Base-by-base conservation (phyloP, 1,140 invertebrate species). In the Notospermus geniculatus region DNA sequence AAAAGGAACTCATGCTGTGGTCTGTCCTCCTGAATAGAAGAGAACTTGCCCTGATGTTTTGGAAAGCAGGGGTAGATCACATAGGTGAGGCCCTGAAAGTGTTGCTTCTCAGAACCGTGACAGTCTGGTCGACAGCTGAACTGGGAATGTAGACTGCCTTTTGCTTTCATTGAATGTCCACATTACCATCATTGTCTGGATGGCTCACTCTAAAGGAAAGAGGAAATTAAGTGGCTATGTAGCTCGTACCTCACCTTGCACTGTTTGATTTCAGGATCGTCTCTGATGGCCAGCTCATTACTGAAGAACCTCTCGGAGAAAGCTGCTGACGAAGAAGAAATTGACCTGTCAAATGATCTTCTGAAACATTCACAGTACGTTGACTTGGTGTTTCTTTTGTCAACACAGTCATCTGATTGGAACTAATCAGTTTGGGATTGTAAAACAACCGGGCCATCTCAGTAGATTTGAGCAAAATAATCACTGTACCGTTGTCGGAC, bases 1-100 rank as follows among this genome's bases (percentile, higher is more conserved):
- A 76, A 36, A 67, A 65, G 50, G 73, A 81, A 41, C 66, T 81
- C 41, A 77, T 81, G 65, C 29, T 80, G 0, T 80, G 77, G 76
- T 74, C 77, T n/a, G 52, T 80, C 2, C 60, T 81, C 9, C 64
- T 80, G 22, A 79, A 80, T 59, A 64, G 78, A 29, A 66, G 66
- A 13, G 66, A 74, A 22, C 55, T 81, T 15, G 78, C 74, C 4
- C 63, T 72, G 30, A 55, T 80, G n/a, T 76, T 80, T 57, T 79
- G 78, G 75, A 72, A 71, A 53, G 43, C 64, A 29, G 75, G 75
- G 39, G 63, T 58, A 56, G 70, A 78, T 64, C 74, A 78, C 28
- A 60, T 77, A 27, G 72, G 76, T 76, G 62, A 59, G n/a, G n/a
- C n/a, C n/a, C n/a, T n/a, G n/a, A n/a, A n/a, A n/a, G n/a, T n/a